Evolutionary conservation across 2,797 vertebrate species (phyloP).

Genomic region (Sylvilagus floridanus): DNA sequence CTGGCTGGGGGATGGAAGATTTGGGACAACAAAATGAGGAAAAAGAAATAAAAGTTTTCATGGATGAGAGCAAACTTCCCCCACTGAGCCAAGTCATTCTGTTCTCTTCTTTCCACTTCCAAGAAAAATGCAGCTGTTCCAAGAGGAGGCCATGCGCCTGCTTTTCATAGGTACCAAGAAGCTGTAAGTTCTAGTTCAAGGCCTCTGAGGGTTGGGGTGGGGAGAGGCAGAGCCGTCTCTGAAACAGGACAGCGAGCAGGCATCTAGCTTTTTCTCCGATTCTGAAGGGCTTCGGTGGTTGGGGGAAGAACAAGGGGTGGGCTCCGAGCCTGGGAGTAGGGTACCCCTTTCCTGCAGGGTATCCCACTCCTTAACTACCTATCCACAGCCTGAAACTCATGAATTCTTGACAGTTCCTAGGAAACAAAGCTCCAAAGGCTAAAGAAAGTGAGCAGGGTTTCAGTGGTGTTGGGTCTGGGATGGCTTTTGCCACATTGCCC

Average conservation of each 20-base stretch:
- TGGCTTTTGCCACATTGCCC: neutral
- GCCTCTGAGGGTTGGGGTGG: neutral
- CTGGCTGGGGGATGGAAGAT: neutral
- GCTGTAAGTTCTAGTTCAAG: neutral
- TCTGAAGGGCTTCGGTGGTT: neutral
- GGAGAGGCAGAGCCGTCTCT: neutral
- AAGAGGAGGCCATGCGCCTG: neutral
- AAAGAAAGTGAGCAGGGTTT: neutral
- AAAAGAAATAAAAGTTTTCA: neutral
- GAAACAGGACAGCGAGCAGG: neutral
- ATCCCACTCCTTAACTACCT: neutral
- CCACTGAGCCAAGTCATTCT: neutral
- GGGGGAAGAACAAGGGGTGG: neutral
- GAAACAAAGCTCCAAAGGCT: neutral
- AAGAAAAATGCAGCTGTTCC: neutral
- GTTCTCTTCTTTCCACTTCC: neutral
- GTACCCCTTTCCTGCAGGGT: neutral
- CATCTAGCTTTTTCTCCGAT: neutral
- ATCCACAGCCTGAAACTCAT: neutral
- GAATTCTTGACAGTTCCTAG: conserved; percentile 4
- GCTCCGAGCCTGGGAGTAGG: neutral
- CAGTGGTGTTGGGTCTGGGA: neutral
- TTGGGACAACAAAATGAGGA: neutral
- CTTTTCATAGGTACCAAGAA: neutral
- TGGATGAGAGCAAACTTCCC: neutral